phyloP scores from a whole-genome alignment of 2,113 vertebrate species.

The Lepisosteus osseus region DNA sequence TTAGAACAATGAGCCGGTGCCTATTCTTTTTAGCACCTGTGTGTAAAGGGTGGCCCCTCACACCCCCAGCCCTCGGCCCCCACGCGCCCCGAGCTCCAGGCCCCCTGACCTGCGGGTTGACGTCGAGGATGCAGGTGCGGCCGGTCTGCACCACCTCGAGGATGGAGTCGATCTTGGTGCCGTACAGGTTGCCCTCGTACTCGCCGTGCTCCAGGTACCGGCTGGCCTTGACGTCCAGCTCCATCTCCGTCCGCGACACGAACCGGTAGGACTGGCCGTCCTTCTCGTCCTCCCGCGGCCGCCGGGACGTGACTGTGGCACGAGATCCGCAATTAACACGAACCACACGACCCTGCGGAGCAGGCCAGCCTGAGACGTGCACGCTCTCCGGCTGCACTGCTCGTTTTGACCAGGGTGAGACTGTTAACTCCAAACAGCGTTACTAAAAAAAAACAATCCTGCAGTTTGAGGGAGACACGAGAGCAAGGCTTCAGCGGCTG shows the following conservation, averaged over 20 bases:
- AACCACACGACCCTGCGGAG: constrained; percentile 15
- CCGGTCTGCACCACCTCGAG: constrained; percentile 86
- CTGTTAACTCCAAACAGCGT: too few species aligned
- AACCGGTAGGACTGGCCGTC: constrained; percentile 93
- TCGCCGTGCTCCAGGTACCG: constrained; percentile 94
- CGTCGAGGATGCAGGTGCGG: constrained; percentile 91
- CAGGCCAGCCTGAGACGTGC: neutral
- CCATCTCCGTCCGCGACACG: constrained; percentile 85
- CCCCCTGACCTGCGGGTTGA: constrained; percentile 87
- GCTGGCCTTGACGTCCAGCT: constrained; percentile 86
- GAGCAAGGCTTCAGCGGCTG: too few species aligned
- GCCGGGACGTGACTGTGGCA: constrained; percentile 84
- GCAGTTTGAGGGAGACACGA: too few species aligned
- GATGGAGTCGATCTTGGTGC: constrained; percentile 96
- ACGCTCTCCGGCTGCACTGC: neutral
- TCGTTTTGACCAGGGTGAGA: too few species aligned
- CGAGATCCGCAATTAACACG: neutral
- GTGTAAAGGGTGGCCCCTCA: neutral
- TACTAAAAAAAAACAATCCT: too few species aligned
- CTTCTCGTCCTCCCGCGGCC: constrained; percentile 87
- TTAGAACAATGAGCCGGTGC: neutral
- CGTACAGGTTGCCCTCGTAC: constrained; percentile 95
- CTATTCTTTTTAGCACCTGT: neutral
- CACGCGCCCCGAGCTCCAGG: neutral
- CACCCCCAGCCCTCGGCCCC: too few species aligned